Evolutionary conservation across 23 tunicate genomes (phyloP), one percentile per base, ranked within the genome.

Genomic region (Ascidia mentula): DNA sequence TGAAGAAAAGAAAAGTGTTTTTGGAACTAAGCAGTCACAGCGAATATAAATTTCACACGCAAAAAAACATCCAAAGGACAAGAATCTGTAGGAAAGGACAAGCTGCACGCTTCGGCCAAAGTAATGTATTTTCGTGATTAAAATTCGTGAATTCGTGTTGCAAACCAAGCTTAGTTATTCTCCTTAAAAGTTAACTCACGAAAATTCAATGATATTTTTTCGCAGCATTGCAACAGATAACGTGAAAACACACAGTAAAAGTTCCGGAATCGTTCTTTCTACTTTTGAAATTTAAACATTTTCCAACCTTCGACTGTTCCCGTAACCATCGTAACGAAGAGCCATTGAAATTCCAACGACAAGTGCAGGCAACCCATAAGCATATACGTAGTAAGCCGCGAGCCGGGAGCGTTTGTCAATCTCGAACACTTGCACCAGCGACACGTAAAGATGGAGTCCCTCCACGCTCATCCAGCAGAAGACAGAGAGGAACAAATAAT

Each of bases 381-480:
- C 81, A 31, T 69, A 72, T 0, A 74, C 42, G 65, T 75, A 80
- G 45, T 87, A 87, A 9, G 39, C 33, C 32, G 31, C 45, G 35
- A 87, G 75, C 18, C 91, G 45, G 20, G 86, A 80, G 18, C 76
- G 37, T 32, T 80, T 80, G 82, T 87, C 91, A 35, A 87, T 76
- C 53, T 80, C 85, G 34, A 87, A 87, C 24, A 87, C 91, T 80
- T 80, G 75, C 13, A 81, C 86, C 6, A 87, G 82, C 31, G 91
- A 87, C 24, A 76, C 79, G 77, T 90, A 90, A 13, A 90, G 72
- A 72, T 90, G 96, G 13, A 85, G 45, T 4, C 90, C 89, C 46
- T 90, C 96, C 15, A 90, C 34, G 61, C 83, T 75, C 86, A 85
- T 80, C 96, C 96, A 90, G 6, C 77, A 74, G 69, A 90, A 90